Evolutionary conservation across 2,797 vertebrate species (phyloP), one percentile per base, ranked within the genome.

Genomic region (Dendrocincla fuliginosa): DNA sequence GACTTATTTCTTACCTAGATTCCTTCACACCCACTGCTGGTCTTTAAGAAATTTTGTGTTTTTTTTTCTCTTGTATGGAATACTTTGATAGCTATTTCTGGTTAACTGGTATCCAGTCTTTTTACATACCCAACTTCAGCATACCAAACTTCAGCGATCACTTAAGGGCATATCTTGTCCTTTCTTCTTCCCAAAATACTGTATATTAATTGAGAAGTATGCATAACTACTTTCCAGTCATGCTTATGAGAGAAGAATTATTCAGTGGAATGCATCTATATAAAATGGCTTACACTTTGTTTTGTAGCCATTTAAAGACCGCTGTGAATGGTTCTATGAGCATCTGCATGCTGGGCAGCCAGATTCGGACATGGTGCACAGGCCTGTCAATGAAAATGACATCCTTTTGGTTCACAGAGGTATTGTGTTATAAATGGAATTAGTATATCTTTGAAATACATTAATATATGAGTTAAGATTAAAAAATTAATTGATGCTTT

Each of bases 311-410:
- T 99, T 99, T 98, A 99, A 99, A 97, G 99, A 99, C 96, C 98
- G 99, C 57, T 99, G 99, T 77, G 99, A 99, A 95, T 99, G 99
- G 99, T 99, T 99, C 98, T 99, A 99, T 81, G 99, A 99, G 96
- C 99, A 99, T 95, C 98, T 99, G 93, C 98, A 99, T 87, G 98
- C 98, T 0, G 98, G 99, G 84, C 99, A 99, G 93, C 99, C 98
- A 5, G 99, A 99, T 97, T 99, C 99, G 0, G 99, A 99, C 96
- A 99, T 99, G 99, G 99, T 99, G 60, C 99, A 99, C 94, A 98
- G 99, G 32, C 99, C 99, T 24, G 99, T 99, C 97, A 99, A 98
- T 93, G 99, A 99, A 97, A 99, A 98, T 35, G 99, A 99, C 97
- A 99, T 99, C 88, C 98, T 99, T 52, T 97, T 99, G 89, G 98